Base-by-base conservation (phyloP, 2,113 vertebrate genomes). In the Desmodus rotundus region DNA sequence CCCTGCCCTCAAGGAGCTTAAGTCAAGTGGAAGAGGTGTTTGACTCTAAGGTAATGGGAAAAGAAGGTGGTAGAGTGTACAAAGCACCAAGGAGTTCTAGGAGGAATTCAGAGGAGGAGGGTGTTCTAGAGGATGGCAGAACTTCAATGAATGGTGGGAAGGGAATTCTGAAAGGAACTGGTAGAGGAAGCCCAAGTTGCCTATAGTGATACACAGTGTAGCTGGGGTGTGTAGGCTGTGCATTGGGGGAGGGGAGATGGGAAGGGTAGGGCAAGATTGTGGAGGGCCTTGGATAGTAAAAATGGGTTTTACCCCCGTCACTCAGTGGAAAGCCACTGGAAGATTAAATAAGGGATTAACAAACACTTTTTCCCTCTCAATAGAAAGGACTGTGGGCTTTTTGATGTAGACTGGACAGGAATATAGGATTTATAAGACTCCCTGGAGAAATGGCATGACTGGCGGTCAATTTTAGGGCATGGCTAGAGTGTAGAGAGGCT, bases 1-100 rank as follows among this genome's bases (percentile, higher is more conserved):
- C 65, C 76, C 68, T 96, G 47, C 80, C 87, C 65, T 90, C 56
- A 17, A 22, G 73, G 78, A 77, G 43, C 87, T 61, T 31, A 13
- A 0, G 8, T 81, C 80, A 45, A n/a, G 33, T 11, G 33, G 52
- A 45, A 70, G 28, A 54, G 15, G 52, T 38, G 63, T 33, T 33
- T 52, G 68, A 24, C 43, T 81, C 2, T n/a, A 11, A 81, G 31
- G 36, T 45, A 28, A 10, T 33, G 19, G 7, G 26, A 12, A 28
- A 68, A 56, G 74, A 61, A 74, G 9, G 52, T 4, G 9, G 52
- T 4, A 9, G 12, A 38, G 9, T 52, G 33, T 70, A 20, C 68
- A 15, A 2, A 52, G 11, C 2, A 9, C 70, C 28, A 10, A 50
- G 14, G 65, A 80, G 41, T 68, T 54, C 26, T 28, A 10, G 26